Evolutionary conservation across 2,113 vertebrate species (phyloP).

Genomic region (Nibea coibor): DNA sequence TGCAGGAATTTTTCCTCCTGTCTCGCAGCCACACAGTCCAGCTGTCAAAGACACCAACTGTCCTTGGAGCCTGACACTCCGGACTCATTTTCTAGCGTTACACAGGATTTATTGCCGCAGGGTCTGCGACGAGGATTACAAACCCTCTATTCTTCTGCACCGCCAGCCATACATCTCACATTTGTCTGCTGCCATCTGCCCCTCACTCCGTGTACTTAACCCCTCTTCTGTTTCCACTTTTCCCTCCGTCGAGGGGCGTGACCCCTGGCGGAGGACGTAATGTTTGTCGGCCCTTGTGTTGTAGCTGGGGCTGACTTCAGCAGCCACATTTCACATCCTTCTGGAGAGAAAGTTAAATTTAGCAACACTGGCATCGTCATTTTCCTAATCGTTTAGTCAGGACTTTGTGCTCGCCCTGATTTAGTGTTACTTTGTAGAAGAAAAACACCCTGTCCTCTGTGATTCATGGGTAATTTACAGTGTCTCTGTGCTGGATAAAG

Average conservation of each 20-base stretch:
- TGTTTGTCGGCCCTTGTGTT: constrained; percentile 68
- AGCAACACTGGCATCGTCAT: constrained; percentile 58
- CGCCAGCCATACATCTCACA: constrained; percentile 59
- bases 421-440: constrained; percentile 41
- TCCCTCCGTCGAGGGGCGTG: constrained; percentile 60
- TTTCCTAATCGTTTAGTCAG: constrained; percentile 75
- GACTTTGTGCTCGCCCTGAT: constrained; percentile 51
- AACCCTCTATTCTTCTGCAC: constrained; percentile 73
- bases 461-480: constrained; percentile 27
- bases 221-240: constrained; percentile 62
- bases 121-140: constrained; percentile 64
- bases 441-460: constrained; percentile 44
- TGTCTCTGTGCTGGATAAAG: constrained; percentile 11
- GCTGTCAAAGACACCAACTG: constrained; percentile 76
- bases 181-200: constrained; percentile 78
- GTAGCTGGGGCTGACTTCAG: constrained; percentile 57
- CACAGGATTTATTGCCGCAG: constrained; percentile 53
- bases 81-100: constrained; percentile 38
- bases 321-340: constrained; percentile 74
- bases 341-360: constrained; percentile 73
- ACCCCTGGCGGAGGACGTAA: constrained; percentile 68
- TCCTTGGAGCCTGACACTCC: constrained; percentile 53
- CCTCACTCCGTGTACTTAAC: constrained; percentile 69
- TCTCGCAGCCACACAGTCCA: constrained; percentile 38
- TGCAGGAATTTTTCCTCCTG: constrained; percentile 14